Conservation (phyloP, 2,113 vertebrate genomes). For the Zosterops pallidus region DNA sequence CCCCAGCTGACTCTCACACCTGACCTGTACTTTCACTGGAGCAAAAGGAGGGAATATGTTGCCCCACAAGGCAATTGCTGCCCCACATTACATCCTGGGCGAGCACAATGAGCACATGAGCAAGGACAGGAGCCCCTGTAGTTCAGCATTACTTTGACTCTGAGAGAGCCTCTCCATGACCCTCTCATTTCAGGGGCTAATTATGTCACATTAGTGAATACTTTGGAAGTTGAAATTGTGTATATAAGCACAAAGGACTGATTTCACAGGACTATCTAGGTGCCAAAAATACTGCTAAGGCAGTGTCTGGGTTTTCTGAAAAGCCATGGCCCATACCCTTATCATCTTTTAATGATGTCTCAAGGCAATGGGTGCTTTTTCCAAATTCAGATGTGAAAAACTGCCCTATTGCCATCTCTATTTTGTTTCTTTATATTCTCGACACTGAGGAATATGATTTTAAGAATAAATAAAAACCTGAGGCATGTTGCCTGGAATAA, state of each 20-base stretch:
- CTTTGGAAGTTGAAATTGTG: neutral
- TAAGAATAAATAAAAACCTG: neutral
- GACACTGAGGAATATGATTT: neutral
- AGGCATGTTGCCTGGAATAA: neutral
- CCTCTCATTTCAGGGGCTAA: neutral
- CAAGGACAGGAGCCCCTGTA: neutral
- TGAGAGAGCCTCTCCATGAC: neutral
- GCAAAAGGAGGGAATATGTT: neutral
- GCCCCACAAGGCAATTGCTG: neutral
- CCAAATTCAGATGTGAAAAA: neutral
- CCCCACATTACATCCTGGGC: rapidly evolving
- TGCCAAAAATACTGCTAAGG: neutral
- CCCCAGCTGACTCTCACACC: neutral
- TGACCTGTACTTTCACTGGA: neutral
- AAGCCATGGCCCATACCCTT: neutral
- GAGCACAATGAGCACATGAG: neutral
- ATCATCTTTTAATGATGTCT: neutral
- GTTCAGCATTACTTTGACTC: neutral
- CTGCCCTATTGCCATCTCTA: neutral
- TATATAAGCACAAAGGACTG: neutral
- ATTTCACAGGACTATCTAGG: neutral
- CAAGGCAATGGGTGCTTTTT: neutral
- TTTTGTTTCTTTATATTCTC: neutral
- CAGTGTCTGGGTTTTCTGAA: neutral
- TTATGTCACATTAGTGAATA: neutral